A percentile compares a stretch with the other conserved stretches of the same genome.
Evolutionary conservation across 1,140 invertebrate species (phyloP).

Genomic region (Araneus ventricosus): DNA sequence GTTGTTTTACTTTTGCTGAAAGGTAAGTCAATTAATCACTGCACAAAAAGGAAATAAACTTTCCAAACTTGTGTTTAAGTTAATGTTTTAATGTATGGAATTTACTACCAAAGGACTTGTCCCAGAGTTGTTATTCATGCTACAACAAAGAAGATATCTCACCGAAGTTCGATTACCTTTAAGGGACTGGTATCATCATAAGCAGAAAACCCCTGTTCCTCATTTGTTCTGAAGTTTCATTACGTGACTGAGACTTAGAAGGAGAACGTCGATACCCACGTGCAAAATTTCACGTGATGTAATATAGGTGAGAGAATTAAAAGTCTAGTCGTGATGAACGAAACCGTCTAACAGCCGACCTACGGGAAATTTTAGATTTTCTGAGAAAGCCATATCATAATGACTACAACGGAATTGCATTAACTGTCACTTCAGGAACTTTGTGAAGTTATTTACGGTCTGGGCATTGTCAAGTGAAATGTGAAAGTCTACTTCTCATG

Average conservation of each 20-base stretch:
- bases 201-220: not conserved
- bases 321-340: not conserved
- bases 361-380: not conserved
- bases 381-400: not conserved
- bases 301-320: constrained; percentile 10
- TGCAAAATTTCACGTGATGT: not conserved
- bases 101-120: no score
- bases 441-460: no score
- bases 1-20: no score
- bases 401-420: no score
- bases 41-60: no score
- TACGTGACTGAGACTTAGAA: not conserved
- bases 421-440: no score
- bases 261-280: not conserved
- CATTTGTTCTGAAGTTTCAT: not conserved
- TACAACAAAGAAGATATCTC: not conserved
- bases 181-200: not conserved
- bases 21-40: no score
- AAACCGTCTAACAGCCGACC: not conserved
- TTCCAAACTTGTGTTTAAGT: no score
- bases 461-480: no score
- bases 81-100: no score
- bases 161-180: not conserved
- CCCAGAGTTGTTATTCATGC: not conserved
- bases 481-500: no score